phyloP scores from a whole-genome alignment of 2,113 vertebrate genomes.

The Cynocephalus volans region DNA sequence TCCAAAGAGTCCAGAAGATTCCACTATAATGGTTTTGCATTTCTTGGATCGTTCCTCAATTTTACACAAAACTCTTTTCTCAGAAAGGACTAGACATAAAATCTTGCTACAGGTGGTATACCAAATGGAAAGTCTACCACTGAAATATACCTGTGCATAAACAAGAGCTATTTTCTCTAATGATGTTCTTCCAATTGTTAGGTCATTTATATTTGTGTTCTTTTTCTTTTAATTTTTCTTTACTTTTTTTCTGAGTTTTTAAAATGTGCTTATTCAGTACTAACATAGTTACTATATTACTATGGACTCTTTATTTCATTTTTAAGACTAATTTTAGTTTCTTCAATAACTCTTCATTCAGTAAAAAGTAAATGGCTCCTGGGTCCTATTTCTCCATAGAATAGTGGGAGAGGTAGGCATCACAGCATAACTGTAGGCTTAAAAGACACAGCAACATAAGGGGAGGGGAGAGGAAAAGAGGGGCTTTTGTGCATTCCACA shows the following conservation, averaged over 20 bases:
- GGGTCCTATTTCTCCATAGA: not conserved
- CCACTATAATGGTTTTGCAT: not conserved
- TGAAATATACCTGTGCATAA: not conserved
- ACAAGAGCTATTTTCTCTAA: not conserved
- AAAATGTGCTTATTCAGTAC: not conserved
- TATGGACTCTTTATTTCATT: not conserved
- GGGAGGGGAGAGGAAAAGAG: not conserved
- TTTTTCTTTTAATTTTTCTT: not conserved
- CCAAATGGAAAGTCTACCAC: not conserved
- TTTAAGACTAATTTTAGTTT: conserved; percentile 20
- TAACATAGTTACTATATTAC: not conserved
- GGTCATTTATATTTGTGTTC: not conserved
- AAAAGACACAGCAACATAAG: not conserved
- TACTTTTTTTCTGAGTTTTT: not conserved
- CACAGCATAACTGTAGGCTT: not conserved
- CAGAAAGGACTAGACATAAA: not conserved
- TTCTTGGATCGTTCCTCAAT: not conserved
- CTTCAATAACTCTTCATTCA: not conserved
- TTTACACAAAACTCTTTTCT: not conserved
- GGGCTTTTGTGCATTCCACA: not conserved
- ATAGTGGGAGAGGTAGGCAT: not conserved
- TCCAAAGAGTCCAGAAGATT: not conserved
- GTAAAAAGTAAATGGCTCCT: not conserved
- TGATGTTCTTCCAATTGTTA: not conserved
- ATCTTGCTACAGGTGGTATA: not conserved